phyloP scores from a whole-genome alignment of 2,888 invertebrate genomes.

The Melangyna quadrimaculata region DNA sequence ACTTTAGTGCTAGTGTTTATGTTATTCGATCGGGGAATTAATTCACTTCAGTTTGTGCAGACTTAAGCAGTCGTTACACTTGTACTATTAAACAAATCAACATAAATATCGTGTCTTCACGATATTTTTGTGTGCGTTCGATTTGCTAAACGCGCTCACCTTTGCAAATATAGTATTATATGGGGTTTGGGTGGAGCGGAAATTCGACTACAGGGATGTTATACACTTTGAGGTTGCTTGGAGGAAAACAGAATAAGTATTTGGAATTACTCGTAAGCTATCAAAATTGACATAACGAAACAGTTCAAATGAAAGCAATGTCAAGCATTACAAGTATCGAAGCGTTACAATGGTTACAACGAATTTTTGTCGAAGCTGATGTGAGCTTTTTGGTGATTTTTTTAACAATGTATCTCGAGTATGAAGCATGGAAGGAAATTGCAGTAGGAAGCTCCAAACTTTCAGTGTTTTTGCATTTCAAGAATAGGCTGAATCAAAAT shows the following conservation, averaged over 20 bases:
- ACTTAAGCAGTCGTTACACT: conserved; percentile 72
- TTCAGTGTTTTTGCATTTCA: too few relatives aligned
- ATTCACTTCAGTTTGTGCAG: conserved; percentile 66
- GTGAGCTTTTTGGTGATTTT: too few relatives aligned
- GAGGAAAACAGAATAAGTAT: not conserved
- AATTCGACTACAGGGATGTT: not conserved
- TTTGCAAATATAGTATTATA: conserved; percentile 13
- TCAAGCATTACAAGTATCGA: too few relatives aligned
- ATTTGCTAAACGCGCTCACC: conserved; percentile 55
- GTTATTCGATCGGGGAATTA: conserved; percentile 71
- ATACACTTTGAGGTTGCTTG: not conserved
- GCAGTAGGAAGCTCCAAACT: too few relatives aligned
- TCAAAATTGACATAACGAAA: too few relatives aligned
- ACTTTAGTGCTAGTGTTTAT: conserved; percentile 71
- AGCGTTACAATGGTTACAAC: too few relatives aligned
- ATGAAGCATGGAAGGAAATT: too few relatives aligned
- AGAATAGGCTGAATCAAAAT: too few relatives aligned
- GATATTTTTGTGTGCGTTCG: conserved; percentile 62
- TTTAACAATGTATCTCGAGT: too few relatives aligned
- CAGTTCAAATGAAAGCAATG: too few relatives aligned
- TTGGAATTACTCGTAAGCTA: not conserved
- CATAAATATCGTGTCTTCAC: conserved; percentile 72
- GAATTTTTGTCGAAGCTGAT: too few relatives aligned
- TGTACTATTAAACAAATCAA: conserved; percentile 72
- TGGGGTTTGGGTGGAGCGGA: conserved; percentile 7